Conservation (phyloP, 1,140 invertebrate species). For the Trichonephila clavipes region DNA sequence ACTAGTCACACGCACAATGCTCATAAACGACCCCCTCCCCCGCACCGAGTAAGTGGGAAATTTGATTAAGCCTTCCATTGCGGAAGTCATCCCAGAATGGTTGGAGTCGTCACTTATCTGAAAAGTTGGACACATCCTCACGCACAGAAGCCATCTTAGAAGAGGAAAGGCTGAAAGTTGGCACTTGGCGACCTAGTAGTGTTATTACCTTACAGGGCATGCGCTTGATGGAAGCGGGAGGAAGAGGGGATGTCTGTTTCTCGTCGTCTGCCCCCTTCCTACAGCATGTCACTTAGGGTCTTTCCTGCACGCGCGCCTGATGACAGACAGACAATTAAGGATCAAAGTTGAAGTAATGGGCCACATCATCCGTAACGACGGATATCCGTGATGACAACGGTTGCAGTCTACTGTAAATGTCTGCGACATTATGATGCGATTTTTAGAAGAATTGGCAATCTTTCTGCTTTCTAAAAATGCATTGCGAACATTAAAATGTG, state of each 20-base stretch:
- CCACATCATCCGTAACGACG: slow-evolving; percentile 28
- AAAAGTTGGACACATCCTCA: slow-evolving; percentile 20
- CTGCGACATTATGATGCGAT: neutral
- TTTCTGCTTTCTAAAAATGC: neutral
- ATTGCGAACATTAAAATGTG: neutral
- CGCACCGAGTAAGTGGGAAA: neutral
- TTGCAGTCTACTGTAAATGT: neutral
- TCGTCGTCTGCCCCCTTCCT: neutral
- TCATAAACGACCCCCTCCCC: neutral
- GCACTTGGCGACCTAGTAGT: neutral
- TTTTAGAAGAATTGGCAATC: neutral
- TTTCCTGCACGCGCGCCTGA: slow-evolving; percentile 8
- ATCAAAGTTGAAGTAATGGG: slow-evolving; percentile 37
- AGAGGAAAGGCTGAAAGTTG: neutral
- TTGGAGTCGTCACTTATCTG: neutral
- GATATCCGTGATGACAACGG: slow-evolving; percentile 33
- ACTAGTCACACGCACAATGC: slow-evolving; percentile 16
- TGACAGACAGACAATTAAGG: slow-evolving; percentile 40
- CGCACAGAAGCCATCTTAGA: neutral
- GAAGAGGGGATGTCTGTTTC: neutral
- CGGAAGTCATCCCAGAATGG: slow-evolving; percentile 12
- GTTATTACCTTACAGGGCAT: neutral
- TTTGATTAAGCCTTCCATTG: slow-evolving; percentile 6
- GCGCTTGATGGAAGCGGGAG: neutral
- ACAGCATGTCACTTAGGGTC: neutral